These are phyloP conservation scores for Hypsopygia costalis DNA, from an alignment of 2,888 invertebrate species.

Conservation along the genomic window DNA sequence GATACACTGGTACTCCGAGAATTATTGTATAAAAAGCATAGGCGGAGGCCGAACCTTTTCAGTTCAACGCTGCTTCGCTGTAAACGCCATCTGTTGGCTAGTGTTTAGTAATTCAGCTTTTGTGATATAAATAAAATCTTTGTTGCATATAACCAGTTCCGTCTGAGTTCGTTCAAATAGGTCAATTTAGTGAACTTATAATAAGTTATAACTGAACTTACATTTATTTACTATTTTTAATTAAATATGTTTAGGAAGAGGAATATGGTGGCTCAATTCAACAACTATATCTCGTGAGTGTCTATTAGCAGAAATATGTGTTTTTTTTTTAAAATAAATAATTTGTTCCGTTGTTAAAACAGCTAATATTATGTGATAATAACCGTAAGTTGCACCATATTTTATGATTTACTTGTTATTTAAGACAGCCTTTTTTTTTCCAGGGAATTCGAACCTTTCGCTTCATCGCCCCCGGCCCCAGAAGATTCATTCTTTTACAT, in stretches of 20 bases:
- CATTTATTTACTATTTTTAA: constrained; percentile 14
- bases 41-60: constrained; percentile 30
- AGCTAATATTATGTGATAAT: too few relatives aligned
- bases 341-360: too few relatives aligned
- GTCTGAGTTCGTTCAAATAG: constrained; percentile 9
- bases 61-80: constrained; percentile 27
- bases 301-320: too few relatives aligned
- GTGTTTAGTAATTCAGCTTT: constrained; percentile 15
- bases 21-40: constrained; percentile 48
- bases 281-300: constrained; percentile 59
- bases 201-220: too few relatives aligned
- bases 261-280: constrained; percentile 55
- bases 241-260: constrained; percentile 58
- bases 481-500: constrained; percentile 88
- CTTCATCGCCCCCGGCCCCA: constrained; percentile 85
- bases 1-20: constrained; percentile 29
- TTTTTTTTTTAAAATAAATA: too few relatives aligned
- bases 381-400: too few relatives aligned
- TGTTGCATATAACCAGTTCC: constrained; percentile 21
- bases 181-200: constrained; percentile 13
- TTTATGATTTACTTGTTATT: too few relatives aligned
- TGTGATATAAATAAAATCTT: constrained; percentile 34
- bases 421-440: too few relatives aligned
- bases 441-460: constrained; percentile 73
- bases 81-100: constrained; percentile 25